Percentiles rank a stretch among this genome's conserved stretches.
These are phyloP conservation scores for Hyalella azteca DNA, from an alignment of 2,888 invertebrate genomes.

Conservation along the genomic window DNA sequence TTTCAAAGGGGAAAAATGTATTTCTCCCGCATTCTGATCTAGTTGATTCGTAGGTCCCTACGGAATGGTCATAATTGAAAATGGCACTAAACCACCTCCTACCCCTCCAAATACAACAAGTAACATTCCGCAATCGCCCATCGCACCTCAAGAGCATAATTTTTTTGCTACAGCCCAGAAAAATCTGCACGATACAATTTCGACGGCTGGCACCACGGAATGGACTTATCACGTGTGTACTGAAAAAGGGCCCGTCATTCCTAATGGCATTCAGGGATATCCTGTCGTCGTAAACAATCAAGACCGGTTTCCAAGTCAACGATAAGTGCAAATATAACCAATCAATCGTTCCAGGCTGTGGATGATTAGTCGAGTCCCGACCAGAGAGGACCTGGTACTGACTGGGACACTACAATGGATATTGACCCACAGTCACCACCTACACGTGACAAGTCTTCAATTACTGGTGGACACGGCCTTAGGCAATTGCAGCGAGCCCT, in stretches of 20 bases:
- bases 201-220: background rate
- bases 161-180: background rate
- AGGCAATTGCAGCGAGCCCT: too few species aligned
- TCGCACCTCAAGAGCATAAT: background rate
- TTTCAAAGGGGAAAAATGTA: background rate
- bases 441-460: too few species aligned
- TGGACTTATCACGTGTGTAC: background rate
- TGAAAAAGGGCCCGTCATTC: background rate
- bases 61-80: background rate
- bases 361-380: too few species aligned
- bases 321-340: too few species aligned
- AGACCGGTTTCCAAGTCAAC: too few species aligned
- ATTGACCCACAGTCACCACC: too few species aligned
- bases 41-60: background rate
- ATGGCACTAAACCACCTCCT: constrained; percentile 57
- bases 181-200: background rate
- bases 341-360: too few species aligned
- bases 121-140: background rate
- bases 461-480: too few species aligned
- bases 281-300: too few species aligned
- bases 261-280: too few species aligned
- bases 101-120: constrained; percentile 64
- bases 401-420: too few species aligned
- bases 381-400: too few species aligned
- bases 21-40: background rate